These are phyloP conservation scores for Ornithoptera priamus DNA, from an alignment of 2,888 invertebrate species.

Conservation along the genomic window DNA sequence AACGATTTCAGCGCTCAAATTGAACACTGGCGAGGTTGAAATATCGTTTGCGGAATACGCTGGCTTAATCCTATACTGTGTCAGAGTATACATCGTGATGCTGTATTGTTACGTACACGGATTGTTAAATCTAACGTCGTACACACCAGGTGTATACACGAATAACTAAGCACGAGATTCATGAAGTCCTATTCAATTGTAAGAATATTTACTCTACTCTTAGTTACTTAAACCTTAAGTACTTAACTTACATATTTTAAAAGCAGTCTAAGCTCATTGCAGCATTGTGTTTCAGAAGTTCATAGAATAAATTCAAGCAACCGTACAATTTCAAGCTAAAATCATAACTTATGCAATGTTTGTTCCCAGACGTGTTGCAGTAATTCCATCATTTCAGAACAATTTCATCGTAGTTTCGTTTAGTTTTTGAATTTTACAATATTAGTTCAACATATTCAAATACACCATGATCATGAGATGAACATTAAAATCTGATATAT, in stretches of 20 bases:
- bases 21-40: constrained; percentile 25
- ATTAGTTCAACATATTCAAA: not conserved
- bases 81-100: constrained; percentile 18
- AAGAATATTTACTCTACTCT: no score
- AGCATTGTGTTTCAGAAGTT: no score
- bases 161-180: not conserved
- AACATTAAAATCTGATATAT: no score
- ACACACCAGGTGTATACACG: constrained; percentile 4
- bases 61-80: constrained; percentile 29
- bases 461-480: no score
- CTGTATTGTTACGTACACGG: constrained; percentile 16
- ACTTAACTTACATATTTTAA: no score
- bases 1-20: constrained; percentile 27
- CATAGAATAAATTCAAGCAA: not conserved
- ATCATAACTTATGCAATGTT: not conserved
- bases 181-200: no score
- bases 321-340: not conserved
- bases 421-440: not conserved
- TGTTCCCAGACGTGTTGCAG: not conserved
- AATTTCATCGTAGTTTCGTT: not conserved
- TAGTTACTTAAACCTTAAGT: no score
- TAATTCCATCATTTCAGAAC: not conserved
- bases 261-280: no score
- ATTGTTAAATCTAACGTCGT: constrained; percentile 20
- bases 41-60: constrained; percentile 28